A percentile compares a stretch with the other conserved stretches of the same genome.
Conservation (phyloP, 2,113 vertebrate genomes). For the Clupea harengus region DNA sequence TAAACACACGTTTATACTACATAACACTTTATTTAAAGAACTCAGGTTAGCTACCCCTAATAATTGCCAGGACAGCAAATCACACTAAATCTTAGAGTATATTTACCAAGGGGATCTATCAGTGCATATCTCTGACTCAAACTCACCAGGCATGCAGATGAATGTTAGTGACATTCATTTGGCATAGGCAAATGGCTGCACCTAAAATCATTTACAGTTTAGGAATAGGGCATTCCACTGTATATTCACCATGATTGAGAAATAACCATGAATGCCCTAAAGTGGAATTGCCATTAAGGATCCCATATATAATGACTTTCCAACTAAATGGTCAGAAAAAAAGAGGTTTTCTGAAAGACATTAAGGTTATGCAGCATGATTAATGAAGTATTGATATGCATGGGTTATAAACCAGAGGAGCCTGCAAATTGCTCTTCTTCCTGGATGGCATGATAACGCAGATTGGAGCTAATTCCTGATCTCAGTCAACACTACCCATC, state of each 20-base stretch:
- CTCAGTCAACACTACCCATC: constrained; percentile 67
- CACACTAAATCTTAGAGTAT: neutral
- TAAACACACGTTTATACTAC: too few relatives aligned
- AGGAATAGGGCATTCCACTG: neutral
- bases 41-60: too few relatives aligned
- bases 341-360: constrained; percentile 8
- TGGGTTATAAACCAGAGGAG: constrained; percentile 60
- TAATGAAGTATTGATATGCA: constrained; percentile 68
- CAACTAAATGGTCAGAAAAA: neutral
- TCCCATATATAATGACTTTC: neutral
- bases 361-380: constrained; percentile 66
- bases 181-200: neutral
- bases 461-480: constrained; percentile 54
- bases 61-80: neutral
- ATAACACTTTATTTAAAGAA: too few relatives aligned
- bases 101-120: neutral
- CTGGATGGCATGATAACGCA: constrained; percentile 65
- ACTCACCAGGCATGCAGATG: neutral
- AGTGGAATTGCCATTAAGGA: neutral
- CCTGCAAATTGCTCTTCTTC: constrained; percentile 62
- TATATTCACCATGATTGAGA: neutral
- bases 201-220: neutral
- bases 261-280: neutral
- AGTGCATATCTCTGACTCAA: neutral
- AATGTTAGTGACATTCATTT: neutral